Evolutionary conservation across 2,113 vertebrate species (phyloP).

Genomic region (Chaetura pelagica): DNA sequence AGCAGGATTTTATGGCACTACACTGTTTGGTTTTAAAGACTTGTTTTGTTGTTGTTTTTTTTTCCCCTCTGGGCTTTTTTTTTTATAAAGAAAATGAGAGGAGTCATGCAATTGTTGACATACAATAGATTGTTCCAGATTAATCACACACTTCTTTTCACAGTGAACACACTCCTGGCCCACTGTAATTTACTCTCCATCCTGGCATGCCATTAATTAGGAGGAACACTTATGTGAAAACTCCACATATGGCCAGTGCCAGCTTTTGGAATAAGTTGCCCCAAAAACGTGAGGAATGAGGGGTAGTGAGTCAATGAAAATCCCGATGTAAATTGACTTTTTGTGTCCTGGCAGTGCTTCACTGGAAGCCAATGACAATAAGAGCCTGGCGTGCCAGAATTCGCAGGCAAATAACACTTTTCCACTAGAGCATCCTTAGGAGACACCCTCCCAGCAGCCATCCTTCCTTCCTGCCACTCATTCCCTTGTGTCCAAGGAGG

Average conservation of each 20-base stretch:
- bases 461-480: slow-evolving; percentile 47
- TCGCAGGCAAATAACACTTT: slow-evolving; percentile 55
- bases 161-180: not conserved
- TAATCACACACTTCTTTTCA: not conserved
- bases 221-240: not conserved
- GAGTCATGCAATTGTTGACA: not conserved
- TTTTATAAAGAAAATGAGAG: not conserved
- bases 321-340: slow-evolving; percentile 25
- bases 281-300: not conserved
- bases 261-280: not conserved
- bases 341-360: slow-evolving; percentile 48
- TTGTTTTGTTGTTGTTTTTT: not conserved
- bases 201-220: not conserved
- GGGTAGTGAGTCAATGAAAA: not conserved
- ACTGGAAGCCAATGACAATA: slow-evolving; percentile 52
- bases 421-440: not conserved
- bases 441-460: slow-evolving; percentile 21
- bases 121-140: not conserved
- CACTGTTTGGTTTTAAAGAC: not conserved
- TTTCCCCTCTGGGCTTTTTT: not conserved
- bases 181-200: not conserved
- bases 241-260: not conserved
- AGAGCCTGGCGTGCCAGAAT: not conserved
- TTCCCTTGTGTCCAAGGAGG: slow-evolving; percentile 37
- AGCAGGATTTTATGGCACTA: not conserved